Conservation (phyloP, 1,140 invertebrate genomes). For the Leucophenga varia region DNA sequence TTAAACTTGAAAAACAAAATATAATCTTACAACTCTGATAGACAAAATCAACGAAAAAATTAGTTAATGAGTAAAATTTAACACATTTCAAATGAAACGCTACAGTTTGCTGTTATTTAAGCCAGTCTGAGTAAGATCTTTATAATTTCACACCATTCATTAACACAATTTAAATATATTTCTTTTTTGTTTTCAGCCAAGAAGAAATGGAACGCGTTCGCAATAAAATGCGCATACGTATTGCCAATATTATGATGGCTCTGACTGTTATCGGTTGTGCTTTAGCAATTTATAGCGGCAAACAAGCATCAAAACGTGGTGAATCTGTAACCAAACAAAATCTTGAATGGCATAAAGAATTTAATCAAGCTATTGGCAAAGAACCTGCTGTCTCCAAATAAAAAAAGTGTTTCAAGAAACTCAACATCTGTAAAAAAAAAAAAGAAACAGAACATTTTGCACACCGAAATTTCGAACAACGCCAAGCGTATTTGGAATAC, state of each 20-base stretch:
- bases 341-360: slow-evolving; percentile 68
- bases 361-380: slow-evolving; percentile 59
- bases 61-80: too few species aligned
- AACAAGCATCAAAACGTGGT: slow-evolving; percentile 64
- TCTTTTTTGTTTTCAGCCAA: slow-evolving; percentile 54
- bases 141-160: not conserved
- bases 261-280: slow-evolving; percentile 63
- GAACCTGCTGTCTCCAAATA: slow-evolving; percentile 22
- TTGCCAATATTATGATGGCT: slow-evolving; percentile 68
- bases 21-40: too few species aligned
- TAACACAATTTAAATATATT: not conserved
- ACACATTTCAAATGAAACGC: not conserved
- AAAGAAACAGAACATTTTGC: not conserved
- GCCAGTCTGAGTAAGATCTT: not conserved
- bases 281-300: slow-evolving; percentile 64
- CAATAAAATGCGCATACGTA: slow-evolving; percentile 67
- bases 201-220: slow-evolving; percentile 66
- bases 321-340: slow-evolving; percentile 67
- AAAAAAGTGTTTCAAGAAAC: not conserved
- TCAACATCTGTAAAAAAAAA: not conserved
- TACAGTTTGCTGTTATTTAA: not conserved
- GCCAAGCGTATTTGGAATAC: too few species aligned
- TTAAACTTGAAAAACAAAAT: too few species aligned
- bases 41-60: not conserved
- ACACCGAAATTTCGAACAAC: too few species aligned